A percentile compares a stretch with the other conserved stretches of the same genome.
Conservation (phyloP, 2,888 invertebrate genomes). For the Caenorhabditis uteleia region DNA sequence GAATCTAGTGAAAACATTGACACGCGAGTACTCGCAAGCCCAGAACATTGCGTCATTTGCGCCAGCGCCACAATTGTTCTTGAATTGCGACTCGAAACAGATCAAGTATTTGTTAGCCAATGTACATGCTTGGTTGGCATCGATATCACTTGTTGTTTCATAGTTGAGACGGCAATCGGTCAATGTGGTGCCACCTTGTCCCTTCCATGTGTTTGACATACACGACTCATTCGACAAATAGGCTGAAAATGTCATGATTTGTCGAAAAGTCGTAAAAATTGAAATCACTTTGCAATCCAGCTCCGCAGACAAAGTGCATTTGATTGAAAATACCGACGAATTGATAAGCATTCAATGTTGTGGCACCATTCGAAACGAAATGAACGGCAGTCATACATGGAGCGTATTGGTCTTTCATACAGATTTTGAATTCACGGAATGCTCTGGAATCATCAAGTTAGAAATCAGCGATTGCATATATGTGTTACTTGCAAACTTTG, state of each 20-base stretch:
- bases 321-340: conserved; percentile 57
- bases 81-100: conserved; percentile 47
- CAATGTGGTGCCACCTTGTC: conserved; percentile 23
- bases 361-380: conserved; percentile 37
- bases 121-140: conserved; percentile 37
- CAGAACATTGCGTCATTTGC: conserved; percentile 51
- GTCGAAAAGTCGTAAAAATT: conserved; percentile 16
- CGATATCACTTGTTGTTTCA: conserved; percentile 33
- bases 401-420: conserved; percentile 45
- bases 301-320: conserved; percentile 60
- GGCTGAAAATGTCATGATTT: conserved; percentile 32
- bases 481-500: conserved; percentile 47
- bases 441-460: conserved; percentile 34
- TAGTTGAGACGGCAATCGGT: conserved; percentile 41
- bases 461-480: neutral
- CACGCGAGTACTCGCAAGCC: conserved; percentile 58
- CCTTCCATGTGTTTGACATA: conserved; percentile 47
- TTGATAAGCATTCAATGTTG: conserved; percentile 45
- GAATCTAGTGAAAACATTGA: conserved; percentile 54
- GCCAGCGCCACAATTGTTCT: conserved; percentile 38
- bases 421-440: conserved; percentile 55
- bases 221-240: conserved; percentile 48
- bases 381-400: conserved; percentile 46
- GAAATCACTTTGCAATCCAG: conserved; percentile 57
- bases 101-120: conserved; percentile 43